Evolutionary conservation across 2,888 invertebrate species (phyloP), one percentile per base, ranked within the genome.

Genomic region (Shargacucullia verbasci): DNA sequence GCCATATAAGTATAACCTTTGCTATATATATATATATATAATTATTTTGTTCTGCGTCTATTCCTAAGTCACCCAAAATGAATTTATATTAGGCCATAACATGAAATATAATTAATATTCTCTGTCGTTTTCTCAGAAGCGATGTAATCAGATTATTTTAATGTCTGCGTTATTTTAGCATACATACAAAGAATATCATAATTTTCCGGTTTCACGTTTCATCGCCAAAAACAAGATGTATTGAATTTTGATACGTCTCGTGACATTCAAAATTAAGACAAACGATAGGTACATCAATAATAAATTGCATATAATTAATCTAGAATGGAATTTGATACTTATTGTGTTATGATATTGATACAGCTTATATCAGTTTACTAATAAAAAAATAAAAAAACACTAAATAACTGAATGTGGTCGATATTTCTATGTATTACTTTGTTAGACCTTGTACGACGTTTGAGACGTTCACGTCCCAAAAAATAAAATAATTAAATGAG

Each of bases 61-160:
- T 43, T 48, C 15, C n/a, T 33, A 50, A 34, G 29, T 43, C 1
- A 27, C 44, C 39, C 9, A 33, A 35, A 54, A 44, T 55, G 50
- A 55, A 65, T 49, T 58, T 49, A 70, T 50, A 4, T 10, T 49
- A 11, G 27, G 37, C 27, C 33, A 37, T 58, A 55, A 54, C 9
- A 9, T 54, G 60, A 63, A 56, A 71, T 48, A 37, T 57, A 56
- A 73, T 74, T 55, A 54, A 74, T 74, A 74, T 60, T 38, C 29
- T 44, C 33, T 8, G 34, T 7, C 10, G 12, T 59, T 50, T 52
- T 53, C 47, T 46, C 13, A 39, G 53, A 59, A 71, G 7, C 38
- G 53, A 60, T 71, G 13, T 39, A 58, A 60, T 58, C 71, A 9
- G 11, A 2, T 38, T 48, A 48, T 59, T 54, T 65, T 50, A 61